phyloP scores from a whole-genome alignment of 1,140 invertebrate genomes.

The Drosophila ficusphila region DNA sequence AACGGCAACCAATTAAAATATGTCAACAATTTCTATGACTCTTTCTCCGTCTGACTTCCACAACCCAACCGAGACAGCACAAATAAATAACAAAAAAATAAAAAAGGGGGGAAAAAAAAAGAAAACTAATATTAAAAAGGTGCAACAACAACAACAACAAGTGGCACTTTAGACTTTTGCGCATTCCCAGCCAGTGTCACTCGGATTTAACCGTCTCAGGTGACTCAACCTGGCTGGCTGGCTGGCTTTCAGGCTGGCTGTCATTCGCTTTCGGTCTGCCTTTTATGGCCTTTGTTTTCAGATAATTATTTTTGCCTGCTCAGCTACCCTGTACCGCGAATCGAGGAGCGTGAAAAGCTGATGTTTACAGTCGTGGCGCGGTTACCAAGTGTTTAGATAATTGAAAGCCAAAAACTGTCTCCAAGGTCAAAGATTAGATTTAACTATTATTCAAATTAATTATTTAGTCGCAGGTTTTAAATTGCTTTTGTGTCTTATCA shows the following conservation, averaged over 20 bases:
- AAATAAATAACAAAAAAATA: constrained; percentile 15
- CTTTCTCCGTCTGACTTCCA: constrained; percentile 61
- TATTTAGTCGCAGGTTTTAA: background rate
- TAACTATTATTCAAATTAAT: background rate
- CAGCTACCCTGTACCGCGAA: constrained; percentile 14
- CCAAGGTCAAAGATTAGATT: background rate
- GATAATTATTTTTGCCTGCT: constrained; percentile 41
- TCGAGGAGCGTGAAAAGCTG: constrained; percentile 3
- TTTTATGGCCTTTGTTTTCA: constrained; percentile 48
- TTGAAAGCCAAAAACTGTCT: background rate
- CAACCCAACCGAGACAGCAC: constrained; percentile 45
- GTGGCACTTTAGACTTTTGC: constrained; percentile 80
- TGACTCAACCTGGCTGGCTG: constrained; percentile 64
- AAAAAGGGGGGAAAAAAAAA: no score
- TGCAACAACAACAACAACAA: constrained; percentile 41
- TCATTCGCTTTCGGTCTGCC: constrained; percentile 41
- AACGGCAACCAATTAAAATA: constrained; percentile 39
- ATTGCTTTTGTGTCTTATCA: background rate
- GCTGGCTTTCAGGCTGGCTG: constrained; percentile 6
- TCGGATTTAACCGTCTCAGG: constrained; percentile 54
- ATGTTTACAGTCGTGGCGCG: background rate
- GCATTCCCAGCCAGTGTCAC: constrained; percentile 75
- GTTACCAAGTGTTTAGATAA: background rate
- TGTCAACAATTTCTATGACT: constrained; percentile 64
- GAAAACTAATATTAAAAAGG: constrained; percentile 23